Evolutionary conservation across 2,797 vertebrate species (phyloP).

Genomic region (Toxotes lorentzi): DNA sequence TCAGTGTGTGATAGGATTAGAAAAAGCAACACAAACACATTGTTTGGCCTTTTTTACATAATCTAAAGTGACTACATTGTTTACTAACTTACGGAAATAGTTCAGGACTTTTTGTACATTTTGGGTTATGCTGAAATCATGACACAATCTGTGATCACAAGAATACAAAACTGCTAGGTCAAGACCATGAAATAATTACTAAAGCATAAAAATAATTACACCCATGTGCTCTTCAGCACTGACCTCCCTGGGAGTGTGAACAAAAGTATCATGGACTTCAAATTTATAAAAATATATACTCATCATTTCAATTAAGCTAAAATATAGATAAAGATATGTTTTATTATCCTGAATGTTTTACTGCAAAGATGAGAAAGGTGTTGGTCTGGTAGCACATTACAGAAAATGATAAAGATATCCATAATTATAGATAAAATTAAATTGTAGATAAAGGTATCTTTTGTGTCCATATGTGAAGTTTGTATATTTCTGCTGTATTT

Average conservation of each 20-base stretch:
- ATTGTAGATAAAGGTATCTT: background rate
- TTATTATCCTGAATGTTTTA: background rate
- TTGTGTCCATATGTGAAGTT: background rate
- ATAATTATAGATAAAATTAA: too few species aligned
- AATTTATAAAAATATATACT: background rate
- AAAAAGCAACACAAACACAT: background rate
- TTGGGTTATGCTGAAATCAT: background rate
- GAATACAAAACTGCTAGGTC: background rate
- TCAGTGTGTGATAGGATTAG: background rate
- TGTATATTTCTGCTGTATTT: conserved; percentile 11
- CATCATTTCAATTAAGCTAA: background rate
- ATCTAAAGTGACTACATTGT: background rate
- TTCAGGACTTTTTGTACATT: background rate
- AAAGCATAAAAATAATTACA: background rate
- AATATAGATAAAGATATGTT: background rate
- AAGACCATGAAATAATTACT: background rate
- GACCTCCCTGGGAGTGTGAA: background rate
- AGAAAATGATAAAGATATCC: background rate
- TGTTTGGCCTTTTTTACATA: background rate
- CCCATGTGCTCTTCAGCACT: background rate
- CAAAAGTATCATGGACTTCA: background rate
- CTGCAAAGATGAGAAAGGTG: background rate
- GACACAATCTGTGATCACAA: background rate
- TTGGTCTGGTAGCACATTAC: background rate
- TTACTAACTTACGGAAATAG: background rate